Base-by-base conservation (phyloP, 2,113 vertebrate genomes). In the Zootoca vivipara region DNA sequence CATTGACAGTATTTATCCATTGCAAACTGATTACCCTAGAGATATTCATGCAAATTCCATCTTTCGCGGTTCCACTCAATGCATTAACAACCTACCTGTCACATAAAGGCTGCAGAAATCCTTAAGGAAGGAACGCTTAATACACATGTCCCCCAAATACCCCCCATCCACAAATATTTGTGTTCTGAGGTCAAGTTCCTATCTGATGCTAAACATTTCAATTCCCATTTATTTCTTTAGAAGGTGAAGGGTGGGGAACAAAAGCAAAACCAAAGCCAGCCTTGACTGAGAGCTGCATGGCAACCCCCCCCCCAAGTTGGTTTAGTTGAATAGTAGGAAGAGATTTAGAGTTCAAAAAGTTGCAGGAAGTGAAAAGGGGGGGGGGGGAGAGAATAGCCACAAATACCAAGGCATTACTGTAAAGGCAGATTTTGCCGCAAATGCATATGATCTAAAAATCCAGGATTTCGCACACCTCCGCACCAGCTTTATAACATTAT, bases 261-360 rank as follows among this genome's bases (percentile, higher is more conserved):
- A 74, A 90, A 84, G 80, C 79, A 73, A 83, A 94, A 75, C 3
- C 78, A 90, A 93, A 93, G 70, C 10, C 88, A 88, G 26, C 15
- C 62, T 30, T 87, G 46, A 88, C 82, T 38, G 85, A 85, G 7
- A 92, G 83, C 64, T 88, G 80, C 80, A 89, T 89, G 83, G 35
- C 86, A 90, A 89, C 0, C 81, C 8, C 65, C 86, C 42, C 15
- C 13, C 46, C 46, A 70, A 33, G 81, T 83, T 82, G 22, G 33
- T 87, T 87, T 24, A 85, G 26, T 30, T 33, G 30, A 26, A 78
- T 80, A 26, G 72, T n/a, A 88, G 84, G 24, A 46, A 42, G 90
- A 77, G 87, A 22, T 80, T 78, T 81, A 78, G 58, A 80, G 56
- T 88, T 83, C 28, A 40, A 62, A 91, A 92, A 93, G 38, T 1